phyloP scores from a whole-genome alignment of 2,113 vertebrate genomes.

The Megalops atlanticus region DNA sequence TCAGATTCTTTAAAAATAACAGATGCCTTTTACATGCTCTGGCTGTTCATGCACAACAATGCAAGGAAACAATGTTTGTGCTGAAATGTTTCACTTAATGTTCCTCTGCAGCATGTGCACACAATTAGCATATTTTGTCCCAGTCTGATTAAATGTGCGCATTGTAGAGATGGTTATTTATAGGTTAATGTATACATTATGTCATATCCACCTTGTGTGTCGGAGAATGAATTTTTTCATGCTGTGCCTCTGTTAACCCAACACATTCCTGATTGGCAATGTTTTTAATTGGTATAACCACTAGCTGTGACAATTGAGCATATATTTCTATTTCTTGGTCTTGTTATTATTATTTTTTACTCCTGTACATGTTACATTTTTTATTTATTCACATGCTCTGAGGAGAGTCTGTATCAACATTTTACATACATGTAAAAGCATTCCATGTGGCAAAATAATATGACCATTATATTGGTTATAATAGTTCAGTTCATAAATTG shows the following conservation, averaged over 20 bases:
- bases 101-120: background rate
- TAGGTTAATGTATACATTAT: background rate
- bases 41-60: too few species aligned
- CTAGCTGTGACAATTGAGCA: background rate
- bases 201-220: background rate
- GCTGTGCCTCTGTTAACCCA: background rate
- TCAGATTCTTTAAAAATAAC: background rate
- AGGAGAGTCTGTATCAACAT: background rate
- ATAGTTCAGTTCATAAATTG: too few species aligned
- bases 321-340: background rate
- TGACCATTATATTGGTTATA: too few species aligned
- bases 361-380: background rate
- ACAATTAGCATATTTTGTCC: background rate
- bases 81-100: background rate
- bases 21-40: background rate
- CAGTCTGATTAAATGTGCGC: background rate
- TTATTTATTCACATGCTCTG: background rate
- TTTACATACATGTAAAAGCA: too few species aligned
- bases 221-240: too few species aligned
- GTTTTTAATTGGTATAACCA: background rate
- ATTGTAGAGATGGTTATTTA: background rate
- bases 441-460: too few species aligned
- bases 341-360: too few species aligned
- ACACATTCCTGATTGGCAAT: background rate
- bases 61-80: too few species aligned